Conservation (phyloP, 2,113 vertebrate genomes). For the Gymnobelideus leadbeateri region DNA sequence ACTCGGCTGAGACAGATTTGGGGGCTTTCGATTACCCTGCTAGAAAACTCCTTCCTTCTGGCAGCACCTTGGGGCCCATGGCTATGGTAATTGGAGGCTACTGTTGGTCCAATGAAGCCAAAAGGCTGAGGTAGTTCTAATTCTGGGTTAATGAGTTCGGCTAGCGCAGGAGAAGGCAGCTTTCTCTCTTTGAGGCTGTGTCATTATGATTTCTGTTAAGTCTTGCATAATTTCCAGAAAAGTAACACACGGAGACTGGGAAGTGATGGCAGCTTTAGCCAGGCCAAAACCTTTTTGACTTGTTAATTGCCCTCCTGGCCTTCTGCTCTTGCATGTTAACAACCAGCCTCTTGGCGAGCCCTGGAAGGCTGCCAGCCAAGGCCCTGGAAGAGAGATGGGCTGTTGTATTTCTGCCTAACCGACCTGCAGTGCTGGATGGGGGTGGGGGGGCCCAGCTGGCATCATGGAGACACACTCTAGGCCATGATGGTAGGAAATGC, state of each 20-base stretch:
- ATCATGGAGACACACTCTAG: constrained; percentile 44
- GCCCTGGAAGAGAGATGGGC: neutral
- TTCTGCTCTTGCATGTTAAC: constrained; percentile 73
- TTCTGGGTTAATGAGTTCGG: neutral
- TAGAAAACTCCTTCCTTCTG: neutral
- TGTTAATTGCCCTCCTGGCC: constrained; percentile 76
- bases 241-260: constrained; percentile 7
- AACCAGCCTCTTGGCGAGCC: constrained; percentile 62
- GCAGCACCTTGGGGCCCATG: neutral
- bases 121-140: fast-evolving
- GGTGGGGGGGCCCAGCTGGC: constrained; percentile 60
- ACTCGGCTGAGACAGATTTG: fast-evolving
- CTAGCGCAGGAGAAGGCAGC: neutral
- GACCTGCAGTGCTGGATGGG: neutral
- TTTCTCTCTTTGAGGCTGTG: neutral
- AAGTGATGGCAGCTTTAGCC: constrained; percentile 26
- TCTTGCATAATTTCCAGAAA: constrained; percentile 5
- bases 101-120: neutral
- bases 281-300: constrained; percentile 67
- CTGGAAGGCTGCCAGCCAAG: constrained; percentile 65
- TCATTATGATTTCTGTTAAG: constrained; percentile 53
- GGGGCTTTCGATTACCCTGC: fast-evolving
- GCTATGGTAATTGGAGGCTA: neutral
- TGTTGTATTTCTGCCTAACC: neutral
- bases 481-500: constrained; percentile 16